phyloP scores from a whole-genome alignment of 2,113 vertebrate species.

The Strigops habroptila region DNA sequence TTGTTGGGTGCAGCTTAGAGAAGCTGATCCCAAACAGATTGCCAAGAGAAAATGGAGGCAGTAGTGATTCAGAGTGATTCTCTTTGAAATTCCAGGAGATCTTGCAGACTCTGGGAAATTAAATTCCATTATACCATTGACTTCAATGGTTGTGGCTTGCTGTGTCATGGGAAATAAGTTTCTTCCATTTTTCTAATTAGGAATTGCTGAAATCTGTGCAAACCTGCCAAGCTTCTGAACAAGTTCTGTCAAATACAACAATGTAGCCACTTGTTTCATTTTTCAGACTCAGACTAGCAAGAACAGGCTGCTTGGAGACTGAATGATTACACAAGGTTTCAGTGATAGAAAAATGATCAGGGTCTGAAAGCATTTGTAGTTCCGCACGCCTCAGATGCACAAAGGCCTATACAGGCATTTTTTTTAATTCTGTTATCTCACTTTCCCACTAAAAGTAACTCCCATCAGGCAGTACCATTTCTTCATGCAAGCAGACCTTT shows the following conservation, averaged over 20 bases:
- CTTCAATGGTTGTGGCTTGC: neutral
- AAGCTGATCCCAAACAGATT: neutral
- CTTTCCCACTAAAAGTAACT: constrained; percentile 46
- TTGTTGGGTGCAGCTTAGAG: neutral
- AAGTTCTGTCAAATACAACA: neutral
- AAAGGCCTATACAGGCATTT: constrained; percentile 8
- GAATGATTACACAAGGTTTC: constrained; percentile 47
- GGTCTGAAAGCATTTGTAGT: constrained; percentile 26
- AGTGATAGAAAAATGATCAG: constrained; percentile 53
- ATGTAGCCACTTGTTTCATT: neutral
- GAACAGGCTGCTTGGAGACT: constrained; percentile 17
- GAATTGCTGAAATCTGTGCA: constrained; percentile 8
- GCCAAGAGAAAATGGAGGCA: neutral
- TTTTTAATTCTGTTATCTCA: constrained; percentile 40
- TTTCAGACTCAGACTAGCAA: constrained; percentile 27
- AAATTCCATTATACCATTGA: neutral
- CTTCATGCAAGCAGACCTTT: constrained; percentile 35
- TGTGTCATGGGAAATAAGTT: neutral
- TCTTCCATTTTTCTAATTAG: neutral
- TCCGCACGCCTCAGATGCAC: neutral
- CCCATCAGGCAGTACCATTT: constrained; percentile 27
- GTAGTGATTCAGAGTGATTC: neutral
- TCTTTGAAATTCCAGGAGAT: neutral
- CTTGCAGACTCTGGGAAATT: neutral
- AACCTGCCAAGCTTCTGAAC: neutral